These are phyloP conservation scores for Eupithecia subfuscata DNA, from an alignment of 2,888 invertebrate genomes.

Conservation along the genomic window DNA sequence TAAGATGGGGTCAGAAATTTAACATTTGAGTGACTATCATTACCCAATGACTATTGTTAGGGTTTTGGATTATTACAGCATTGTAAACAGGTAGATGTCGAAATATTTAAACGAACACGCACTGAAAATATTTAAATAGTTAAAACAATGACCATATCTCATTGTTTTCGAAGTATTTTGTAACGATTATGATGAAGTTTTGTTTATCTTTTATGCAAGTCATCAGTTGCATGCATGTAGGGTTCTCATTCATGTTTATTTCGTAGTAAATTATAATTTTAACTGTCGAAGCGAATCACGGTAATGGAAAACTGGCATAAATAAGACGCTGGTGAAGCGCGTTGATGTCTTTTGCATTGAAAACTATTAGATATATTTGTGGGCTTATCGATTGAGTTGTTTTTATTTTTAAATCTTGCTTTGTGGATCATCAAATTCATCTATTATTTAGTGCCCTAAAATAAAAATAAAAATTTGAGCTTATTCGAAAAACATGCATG, in stretches of 20 bases:
- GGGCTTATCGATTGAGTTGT: neutral
- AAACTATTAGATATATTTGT: no score
- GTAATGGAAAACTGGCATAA: neutral
- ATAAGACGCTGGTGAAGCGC: neutral
- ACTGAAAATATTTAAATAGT: conserved; percentile 22
- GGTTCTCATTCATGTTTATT: neutral
- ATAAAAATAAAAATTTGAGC: no score
- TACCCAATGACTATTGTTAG: conserved; percentile 12
- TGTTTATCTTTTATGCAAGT: neutral
- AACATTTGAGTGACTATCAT: neutral
- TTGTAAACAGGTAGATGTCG: conserved; percentile 1
- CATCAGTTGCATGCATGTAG: neutral
- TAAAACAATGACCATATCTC: conserved; percentile 9
- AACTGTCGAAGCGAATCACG: neutral
- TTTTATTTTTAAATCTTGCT: no score
- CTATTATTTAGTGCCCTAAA: no score
- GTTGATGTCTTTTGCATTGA: conserved; percentile 21
- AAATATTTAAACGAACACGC: conserved; percentile 11
- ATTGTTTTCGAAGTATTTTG: conserved; percentile 20
- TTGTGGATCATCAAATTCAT: no score
- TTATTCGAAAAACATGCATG: no score
- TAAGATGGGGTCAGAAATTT: neutral
- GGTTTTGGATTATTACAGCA: neutral
- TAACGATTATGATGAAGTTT: neutral
- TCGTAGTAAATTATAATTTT: neutral